phyloP scores from a whole-genome alignment of 2,888 invertebrate genomes.

The Sminthurides aquaticus region DNA sequence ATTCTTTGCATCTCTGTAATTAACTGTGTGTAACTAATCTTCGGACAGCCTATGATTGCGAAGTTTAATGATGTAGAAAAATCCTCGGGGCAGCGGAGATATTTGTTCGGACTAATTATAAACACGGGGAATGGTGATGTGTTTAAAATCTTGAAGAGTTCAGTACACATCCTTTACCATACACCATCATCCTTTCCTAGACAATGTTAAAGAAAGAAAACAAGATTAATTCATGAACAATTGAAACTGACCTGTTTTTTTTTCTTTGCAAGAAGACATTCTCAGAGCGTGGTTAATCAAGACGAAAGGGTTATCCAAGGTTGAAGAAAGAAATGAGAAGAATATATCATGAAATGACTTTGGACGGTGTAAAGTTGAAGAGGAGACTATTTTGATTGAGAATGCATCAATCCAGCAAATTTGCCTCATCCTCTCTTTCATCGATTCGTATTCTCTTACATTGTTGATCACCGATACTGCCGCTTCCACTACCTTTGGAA shows the following conservation, averaged over 20 bases:
- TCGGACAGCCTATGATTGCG: too few relatives aligned
- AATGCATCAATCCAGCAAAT: constrained; percentile 16
- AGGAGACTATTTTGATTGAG: background rate
- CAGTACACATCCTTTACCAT: too few relatives aligned
- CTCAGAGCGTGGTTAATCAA: background rate
- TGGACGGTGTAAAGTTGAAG: background rate
- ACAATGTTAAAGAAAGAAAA: background rate
- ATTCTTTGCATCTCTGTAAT: too few relatives aligned
- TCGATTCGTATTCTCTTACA: constrained; percentile 44
- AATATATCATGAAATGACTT: constrained; percentile 32
- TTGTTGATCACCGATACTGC: constrained; percentile 36
- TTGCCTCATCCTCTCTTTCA: constrained; percentile 22
- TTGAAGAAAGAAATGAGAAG: constrained; percentile 17
- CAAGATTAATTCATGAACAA: background rate
- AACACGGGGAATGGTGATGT: too few relatives aligned
- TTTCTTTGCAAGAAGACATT: background rate
- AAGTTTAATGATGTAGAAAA: too few relatives aligned
- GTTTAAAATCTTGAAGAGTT: too few relatives aligned
- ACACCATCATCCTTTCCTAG: too few relatives aligned
- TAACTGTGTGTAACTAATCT: too few relatives aligned
- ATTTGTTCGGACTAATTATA: too few relatives aligned
- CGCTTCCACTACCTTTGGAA: constrained; percentile 24
- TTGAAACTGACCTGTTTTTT: background rate
- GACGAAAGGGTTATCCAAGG: background rate
- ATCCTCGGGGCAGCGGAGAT: too few relatives aligned